These are phyloP conservation scores for Onychorhynchus coronatus DNA, from an alignment of 2,113 vertebrate species.

Conservation along the genomic window DNA sequence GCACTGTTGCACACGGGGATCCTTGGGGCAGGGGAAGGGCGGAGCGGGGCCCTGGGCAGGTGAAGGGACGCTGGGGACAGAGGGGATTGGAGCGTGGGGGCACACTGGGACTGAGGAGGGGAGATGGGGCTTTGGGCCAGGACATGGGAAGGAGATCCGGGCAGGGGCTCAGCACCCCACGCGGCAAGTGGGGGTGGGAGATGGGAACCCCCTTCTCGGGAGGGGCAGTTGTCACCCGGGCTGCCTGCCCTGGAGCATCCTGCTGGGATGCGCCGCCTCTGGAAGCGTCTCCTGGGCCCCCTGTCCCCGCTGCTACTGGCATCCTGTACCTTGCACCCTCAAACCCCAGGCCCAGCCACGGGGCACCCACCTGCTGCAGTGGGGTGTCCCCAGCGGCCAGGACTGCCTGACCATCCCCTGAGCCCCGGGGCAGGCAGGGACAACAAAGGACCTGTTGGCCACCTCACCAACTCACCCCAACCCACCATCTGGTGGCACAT, in stretches of 20 bases:
- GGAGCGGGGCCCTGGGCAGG: no score
- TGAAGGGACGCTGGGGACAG: no score
- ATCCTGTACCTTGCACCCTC: background rate
- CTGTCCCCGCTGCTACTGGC: background rate
- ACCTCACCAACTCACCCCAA: background rate
- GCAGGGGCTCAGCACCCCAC: background rate
- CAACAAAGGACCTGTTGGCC: background rate
- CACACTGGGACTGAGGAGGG: background rate
- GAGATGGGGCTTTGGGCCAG: background rate
- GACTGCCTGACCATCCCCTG: accelerated
- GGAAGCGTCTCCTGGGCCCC: background rate
- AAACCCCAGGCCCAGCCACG: accelerated
- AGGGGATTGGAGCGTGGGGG: accelerated
- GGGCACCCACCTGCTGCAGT: background rate
- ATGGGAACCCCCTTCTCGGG: background rate
- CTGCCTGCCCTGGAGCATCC: background rate
- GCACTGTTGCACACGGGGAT: no score
- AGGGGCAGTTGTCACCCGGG: background rate
- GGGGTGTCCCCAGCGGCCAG: background rate
- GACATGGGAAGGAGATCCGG: background rate
- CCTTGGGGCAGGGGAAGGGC: background rate
- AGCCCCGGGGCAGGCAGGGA: background rate
- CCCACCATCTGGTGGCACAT: background rate
- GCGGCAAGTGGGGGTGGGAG: background rate
- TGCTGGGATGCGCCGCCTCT: no score